Conservation (phyloP, 2,113 vertebrate species). For the Salvelinus namaycush region DNA sequence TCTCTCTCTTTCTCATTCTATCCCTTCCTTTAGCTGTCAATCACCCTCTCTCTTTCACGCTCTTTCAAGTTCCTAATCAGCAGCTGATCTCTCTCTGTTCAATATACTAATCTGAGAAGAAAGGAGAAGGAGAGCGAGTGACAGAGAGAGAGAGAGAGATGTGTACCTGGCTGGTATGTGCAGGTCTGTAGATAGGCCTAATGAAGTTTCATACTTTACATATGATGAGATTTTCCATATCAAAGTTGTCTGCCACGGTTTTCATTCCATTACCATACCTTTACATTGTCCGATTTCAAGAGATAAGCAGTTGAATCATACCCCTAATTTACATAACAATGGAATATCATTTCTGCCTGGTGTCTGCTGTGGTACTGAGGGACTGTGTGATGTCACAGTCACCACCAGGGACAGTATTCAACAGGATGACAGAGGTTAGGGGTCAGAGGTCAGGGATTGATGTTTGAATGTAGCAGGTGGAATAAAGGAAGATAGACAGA, state of each 20-base stretch:
- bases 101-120: neutral
- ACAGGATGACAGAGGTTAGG: no score
- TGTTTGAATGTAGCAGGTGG: no score
- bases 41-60: slow-evolving; percentile 11
- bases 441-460: no score
- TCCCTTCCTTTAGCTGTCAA: neutral
- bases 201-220: slow-evolving; percentile 46
- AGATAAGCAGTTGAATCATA: slow-evolving; percentile 58
- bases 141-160: neutral
- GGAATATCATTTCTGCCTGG: neutral
- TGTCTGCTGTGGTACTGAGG: slow-evolving; percentile 4
- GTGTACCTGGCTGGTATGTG: slow-evolving; percentile 29
- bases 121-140: neutral
- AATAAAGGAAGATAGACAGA: no score
- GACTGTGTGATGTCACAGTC: slow-evolving; percentile 15
- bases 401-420: no score
- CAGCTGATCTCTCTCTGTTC: slow-evolving; percentile 8
- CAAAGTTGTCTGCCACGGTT: slow-evolving; percentile 45
- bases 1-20: slow-evolving; percentile 27
- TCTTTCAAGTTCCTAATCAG: neutral
- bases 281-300: slow-evolving; percentile 49
- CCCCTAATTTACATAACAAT: slow-evolving; percentile 50
- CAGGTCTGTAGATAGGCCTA: slow-evolving; percentile 56
- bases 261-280: slow-evolving; percentile 50
- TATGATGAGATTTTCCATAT: slow-evolving; percentile 64